Conservation (phyloP, 2,797 vertebrate genomes). For the Channa striata region DNA sequence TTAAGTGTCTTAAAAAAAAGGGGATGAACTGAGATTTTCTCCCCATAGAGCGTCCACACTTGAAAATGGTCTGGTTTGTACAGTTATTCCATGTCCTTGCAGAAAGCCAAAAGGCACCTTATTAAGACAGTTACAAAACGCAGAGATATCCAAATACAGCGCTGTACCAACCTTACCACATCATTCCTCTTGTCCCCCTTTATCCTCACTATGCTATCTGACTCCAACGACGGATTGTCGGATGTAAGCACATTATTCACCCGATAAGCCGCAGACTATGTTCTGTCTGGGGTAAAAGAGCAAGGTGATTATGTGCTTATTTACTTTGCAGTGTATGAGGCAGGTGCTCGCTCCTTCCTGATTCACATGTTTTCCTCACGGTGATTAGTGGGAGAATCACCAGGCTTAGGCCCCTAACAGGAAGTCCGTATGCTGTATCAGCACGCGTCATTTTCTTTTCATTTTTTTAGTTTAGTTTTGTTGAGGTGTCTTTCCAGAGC, state of each 20-base stretch:
- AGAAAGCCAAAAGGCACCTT: neutral
- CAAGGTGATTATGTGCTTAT: conserved; percentile 44
- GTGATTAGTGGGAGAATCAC: conserved; percentile 20
- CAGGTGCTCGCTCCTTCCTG: neutral
- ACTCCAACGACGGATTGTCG: conserved; percentile 13
- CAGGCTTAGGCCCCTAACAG: conserved; percentile 1
- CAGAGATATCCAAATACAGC: neutral
- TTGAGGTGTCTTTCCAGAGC: neutral
- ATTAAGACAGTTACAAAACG: neutral
- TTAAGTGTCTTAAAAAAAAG: too few relatives aligned
- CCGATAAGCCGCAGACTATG: conserved; percentile 21
- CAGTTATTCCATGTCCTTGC: neutral
- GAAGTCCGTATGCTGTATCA: conserved; percentile 1
- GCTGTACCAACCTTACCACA: conserved; percentile 1
- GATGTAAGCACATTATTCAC: conserved; percentile 38
- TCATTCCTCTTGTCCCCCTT: conserved; percentile 1
- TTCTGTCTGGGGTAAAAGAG: conserved; percentile 32
- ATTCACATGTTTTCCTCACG: conserved; percentile 3
- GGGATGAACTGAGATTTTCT: too few relatives aligned
- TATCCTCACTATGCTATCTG: conserved; percentile 14
- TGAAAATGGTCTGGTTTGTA: too few relatives aligned
- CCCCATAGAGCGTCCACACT: too few relatives aligned
- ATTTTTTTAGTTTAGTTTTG: conserved; percentile 1
- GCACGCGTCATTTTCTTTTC: neutral
- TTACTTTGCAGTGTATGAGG: conserved; percentile 30